Conservation (phyloP, 2,113 vertebrate species). For the Petromus typicus region DNA sequence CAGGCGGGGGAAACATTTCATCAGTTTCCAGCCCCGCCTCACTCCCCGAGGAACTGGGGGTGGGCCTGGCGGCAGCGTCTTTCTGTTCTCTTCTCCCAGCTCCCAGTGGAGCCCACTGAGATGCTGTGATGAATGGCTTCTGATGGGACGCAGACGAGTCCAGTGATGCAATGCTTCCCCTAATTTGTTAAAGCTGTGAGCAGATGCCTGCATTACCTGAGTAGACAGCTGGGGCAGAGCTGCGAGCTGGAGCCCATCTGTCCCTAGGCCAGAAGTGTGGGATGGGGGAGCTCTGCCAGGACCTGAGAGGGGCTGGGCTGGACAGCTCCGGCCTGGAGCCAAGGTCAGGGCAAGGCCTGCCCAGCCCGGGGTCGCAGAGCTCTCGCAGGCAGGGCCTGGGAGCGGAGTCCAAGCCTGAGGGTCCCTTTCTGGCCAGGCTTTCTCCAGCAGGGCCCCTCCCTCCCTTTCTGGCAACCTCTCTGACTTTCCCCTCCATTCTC, state of each 20-base stretch:
- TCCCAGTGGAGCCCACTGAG: background rate
- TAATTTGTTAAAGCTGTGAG: constrained; percentile 74
- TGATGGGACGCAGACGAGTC: constrained; percentile 64
- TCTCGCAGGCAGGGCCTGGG: constrained; percentile 47
- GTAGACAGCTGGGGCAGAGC: constrained; percentile 48
- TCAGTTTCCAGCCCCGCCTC: background rate
- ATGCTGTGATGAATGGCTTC: constrained; percentile 61
- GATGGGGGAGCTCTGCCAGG: background rate
- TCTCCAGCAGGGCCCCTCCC: background rate
- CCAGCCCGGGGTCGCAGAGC: background rate
- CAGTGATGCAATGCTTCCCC: constrained; percentile 55
- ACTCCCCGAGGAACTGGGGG: background rate
- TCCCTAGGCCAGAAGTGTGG: background rate
- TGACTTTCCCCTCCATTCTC: background rate
- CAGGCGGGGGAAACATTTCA: background rate
- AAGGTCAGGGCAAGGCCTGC: background rate
- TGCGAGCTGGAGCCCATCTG: constrained; percentile 40
- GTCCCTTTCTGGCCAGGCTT: background rate
- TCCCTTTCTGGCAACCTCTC: background rate
- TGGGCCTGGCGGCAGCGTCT: background rate
- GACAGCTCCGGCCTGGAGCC: background rate
- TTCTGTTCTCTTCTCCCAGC: constrained; percentile 42
- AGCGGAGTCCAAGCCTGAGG: background rate
- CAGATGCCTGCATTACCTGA: constrained; percentile 71
- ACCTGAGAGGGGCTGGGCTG: background rate